These are phyloP conservation scores for Ceratotherium simum DNA, from an alignment of 2,113 vertebrate species.

Conservation along the genomic window DNA sequence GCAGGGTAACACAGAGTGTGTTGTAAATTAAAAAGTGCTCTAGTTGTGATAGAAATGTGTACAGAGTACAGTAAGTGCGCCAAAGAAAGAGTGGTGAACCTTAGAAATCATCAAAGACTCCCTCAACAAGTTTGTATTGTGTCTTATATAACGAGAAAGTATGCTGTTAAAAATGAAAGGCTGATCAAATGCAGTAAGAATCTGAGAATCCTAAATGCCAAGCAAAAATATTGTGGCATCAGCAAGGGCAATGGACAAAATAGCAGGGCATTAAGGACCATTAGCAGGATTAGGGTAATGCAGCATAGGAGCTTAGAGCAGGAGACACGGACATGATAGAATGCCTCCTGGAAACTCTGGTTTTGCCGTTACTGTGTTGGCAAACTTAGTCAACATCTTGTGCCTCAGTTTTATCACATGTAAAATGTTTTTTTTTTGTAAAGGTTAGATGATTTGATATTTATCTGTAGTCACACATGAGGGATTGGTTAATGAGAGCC, in stretches of 20 bases:
- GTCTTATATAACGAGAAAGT: not conserved
- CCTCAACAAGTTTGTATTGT: not conserved
- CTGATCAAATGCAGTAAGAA: not conserved
- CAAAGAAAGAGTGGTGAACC: not conserved
- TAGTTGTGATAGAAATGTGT: not conserved
- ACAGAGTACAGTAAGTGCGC: not conserved
- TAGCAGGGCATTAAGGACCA: not conserved
- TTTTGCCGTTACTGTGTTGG: not conserved
- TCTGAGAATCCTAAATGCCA: not conserved
- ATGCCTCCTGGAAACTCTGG: not conserved
- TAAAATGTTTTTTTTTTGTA: not conserved
- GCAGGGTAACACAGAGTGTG: not conserved
- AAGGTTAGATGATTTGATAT: not conserved
- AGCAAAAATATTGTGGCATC: not conserved
- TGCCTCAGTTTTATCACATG: not conserved
- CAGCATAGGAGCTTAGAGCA: fast-evolving
- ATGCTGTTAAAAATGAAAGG: not conserved
- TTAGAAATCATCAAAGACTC: not conserved
- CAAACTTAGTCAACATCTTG: not conserved
- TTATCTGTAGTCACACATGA: not conserved
- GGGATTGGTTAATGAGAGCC: not conserved
- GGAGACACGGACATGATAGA: not conserved
- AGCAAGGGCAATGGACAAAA: not conserved
- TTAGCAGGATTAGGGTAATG: not conserved
- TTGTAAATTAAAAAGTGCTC: not conserved